Evolutionary conservation across 1,140 invertebrate genomes (phyloP), one percentile per base, ranked within the genome.

Genomic region (Plodia interpunctella): DNA sequence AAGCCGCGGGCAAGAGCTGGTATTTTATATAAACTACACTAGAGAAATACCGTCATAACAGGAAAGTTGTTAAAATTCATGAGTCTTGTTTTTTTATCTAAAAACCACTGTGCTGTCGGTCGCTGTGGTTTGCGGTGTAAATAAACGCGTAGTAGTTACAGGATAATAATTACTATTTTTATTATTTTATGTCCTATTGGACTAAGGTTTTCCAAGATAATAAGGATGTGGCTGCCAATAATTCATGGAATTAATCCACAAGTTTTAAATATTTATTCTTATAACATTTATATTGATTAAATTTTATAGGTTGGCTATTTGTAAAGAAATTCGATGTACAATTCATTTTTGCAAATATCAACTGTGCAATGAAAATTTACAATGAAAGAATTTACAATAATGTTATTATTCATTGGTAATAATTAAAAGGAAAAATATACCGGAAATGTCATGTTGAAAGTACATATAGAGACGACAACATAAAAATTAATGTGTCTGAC

Each of bases 161-260:
- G 38, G 38, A 44, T 44, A 44, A 44, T 32, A 32, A 11, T 32
- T 6, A 32, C 10, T 5, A 1, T 44, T 44, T 44, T 44, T 44
- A 17, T 44, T 44, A 44, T 10, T 44, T 17, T 15, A 44, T 44
- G 38, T n/a, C n/a, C 38, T 44, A n/a, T n/a, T 15, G 38, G 38
- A 44, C 13, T 17, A 15, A 44, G 38, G 38, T 44, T 44, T 44
- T 44, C 38, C 38, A 15, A 44, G n/a, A 44, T 44, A 44, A 44
- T 10, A 44, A n/a, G 38, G 38, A 44, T 44, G 38, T 44, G 38
- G 38, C 38, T 44, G 5, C 38, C 1, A 17, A 44, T 44, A n/a
- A 44, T 38, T 9, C 35, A 38, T 8, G 11, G 13, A 11, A 38
- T 15, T 44, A 44, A 44, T 15, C 10, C 38, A 44, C 13, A 11